phyloP scores from a whole-genome alignment of 2,113 vertebrate genomes.

The Eira barbara region DNA sequence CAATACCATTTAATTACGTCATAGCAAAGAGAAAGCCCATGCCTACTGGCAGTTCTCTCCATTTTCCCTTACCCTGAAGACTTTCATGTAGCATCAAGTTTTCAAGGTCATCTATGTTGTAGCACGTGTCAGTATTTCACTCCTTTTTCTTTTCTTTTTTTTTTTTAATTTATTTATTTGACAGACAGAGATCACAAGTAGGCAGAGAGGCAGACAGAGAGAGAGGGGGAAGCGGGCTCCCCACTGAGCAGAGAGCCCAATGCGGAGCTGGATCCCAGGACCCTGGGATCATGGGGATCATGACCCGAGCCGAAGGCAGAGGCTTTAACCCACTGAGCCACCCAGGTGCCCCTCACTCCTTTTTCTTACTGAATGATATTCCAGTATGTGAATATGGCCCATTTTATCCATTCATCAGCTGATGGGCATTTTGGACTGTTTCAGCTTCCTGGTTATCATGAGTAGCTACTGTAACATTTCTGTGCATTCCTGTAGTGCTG shows the following conservation, averaged over 20 bases:
- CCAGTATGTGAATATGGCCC: neutral
- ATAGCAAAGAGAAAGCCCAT: neutral
- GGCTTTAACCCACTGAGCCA: no score
- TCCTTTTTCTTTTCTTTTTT: neutral
- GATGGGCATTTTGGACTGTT: neutral
- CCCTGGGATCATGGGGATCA: no score
- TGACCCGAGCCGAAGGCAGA: no score
- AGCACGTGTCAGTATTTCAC: neutral
- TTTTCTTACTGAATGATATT: neutral
- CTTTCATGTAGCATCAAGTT: neutral
- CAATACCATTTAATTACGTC: neutral
- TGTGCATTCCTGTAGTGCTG: neutral
- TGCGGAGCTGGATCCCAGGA: no score
- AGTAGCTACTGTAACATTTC: neutral
- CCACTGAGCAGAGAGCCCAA: no score
- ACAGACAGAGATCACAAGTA: no score
- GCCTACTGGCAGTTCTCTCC: neutral
- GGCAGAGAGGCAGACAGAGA: no score
- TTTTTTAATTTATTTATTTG: no score
- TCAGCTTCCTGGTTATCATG: neutral
- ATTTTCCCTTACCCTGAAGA: neutral
- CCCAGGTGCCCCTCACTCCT: no score
- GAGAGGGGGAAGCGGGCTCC: no score
- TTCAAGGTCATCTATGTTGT: neutral
- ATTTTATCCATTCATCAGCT: neutral